Evolutionary conservation across 2,797 vertebrate species (phyloP).

Genomic region (Falco peregrinus): DNA sequence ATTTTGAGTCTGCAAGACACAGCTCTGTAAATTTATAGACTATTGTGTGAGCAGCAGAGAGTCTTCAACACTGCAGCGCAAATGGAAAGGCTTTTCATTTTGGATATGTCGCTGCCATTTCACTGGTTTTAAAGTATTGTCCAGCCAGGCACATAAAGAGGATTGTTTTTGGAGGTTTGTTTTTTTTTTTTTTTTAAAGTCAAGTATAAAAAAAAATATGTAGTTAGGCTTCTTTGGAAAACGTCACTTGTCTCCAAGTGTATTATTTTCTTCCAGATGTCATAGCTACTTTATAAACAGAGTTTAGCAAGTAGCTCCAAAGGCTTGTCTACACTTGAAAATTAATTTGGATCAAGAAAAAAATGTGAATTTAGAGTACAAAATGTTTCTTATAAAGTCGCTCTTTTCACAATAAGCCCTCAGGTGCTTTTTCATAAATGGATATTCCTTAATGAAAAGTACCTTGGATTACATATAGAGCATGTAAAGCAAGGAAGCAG

Average conservation of each 20-base stretch:
- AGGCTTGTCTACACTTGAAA: slow-evolving; percentile 50
- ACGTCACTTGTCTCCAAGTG: background rate
- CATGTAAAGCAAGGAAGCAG: background rate
- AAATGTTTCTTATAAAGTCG: background rate
- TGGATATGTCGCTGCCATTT: slow-evolving; percentile 7
- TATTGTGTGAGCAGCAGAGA: slow-evolving; percentile 12
- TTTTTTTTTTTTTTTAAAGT: too few species aligned
- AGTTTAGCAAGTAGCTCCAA: background rate
- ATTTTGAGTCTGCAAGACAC: background rate
- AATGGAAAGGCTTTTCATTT: slow-evolving; percentile 51
- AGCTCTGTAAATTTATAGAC: slow-evolving; percentile 32
- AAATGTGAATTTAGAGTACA: slow-evolving; percentile 31
- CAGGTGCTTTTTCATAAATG: background rate
- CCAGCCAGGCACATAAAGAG: slow-evolving; percentile 9
- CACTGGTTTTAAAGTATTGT: background rate
- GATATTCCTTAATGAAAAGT: background rate
- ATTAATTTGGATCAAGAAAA: slow-evolving; percentile 34
- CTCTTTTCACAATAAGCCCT: background rate
- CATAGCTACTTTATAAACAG: slow-evolving; percentile 12
- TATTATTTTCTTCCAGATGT: slow-evolving; percentile 13
- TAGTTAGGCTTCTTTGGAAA: background rate
- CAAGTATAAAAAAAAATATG: background rate
- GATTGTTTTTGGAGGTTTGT: too few species aligned
- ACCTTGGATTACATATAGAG: background rate
- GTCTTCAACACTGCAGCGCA: background rate